Percentiles rank a stretch among this genome's conserved stretches.
These are phyloP conservation scores for Psilopogon haemacephalus DNA, from an alignment of 2,113 vertebrate species.

Conservation along the genomic window DNA sequence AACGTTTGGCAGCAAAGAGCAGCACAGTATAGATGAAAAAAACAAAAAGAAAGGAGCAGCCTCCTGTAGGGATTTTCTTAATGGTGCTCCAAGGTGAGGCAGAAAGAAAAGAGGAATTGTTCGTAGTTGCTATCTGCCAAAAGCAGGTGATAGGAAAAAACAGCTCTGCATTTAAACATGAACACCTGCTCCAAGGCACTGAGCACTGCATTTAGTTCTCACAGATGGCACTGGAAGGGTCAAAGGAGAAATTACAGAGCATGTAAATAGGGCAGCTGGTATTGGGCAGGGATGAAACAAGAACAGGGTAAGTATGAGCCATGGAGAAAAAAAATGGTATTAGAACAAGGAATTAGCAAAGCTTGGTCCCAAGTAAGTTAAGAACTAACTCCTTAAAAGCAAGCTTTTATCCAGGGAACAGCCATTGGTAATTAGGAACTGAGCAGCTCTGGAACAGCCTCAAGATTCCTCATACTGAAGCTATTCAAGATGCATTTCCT, in stretches of 20 bases:
- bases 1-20: neutral
- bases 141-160: neutral
- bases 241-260: neutral
- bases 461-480: slow-evolving; percentile 39
- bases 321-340: neutral
- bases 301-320: neutral
- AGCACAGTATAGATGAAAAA: neutral
- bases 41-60: neutral
- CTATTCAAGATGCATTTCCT: slow-evolving; percentile 49
- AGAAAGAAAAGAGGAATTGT: neutral
- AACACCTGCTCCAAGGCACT: slow-evolving; percentile 13
- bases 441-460: slow-evolving; percentile 47
- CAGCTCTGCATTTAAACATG: neutral
- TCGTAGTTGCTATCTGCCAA: neutral
- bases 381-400: neutral
- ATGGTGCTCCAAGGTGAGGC: neutral
- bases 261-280: neutral
- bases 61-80: neutral
- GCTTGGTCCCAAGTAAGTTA: neutral
- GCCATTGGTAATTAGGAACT: slow-evolving; percentile 24
- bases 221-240: neutral
- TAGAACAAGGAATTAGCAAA: neutral
- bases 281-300: neutral
- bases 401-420: slow-evolving; percentile 13
- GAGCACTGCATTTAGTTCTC: neutral